phyloP scores from a whole-genome alignment of 2,113 vertebrate species.

The Alexandromys fortis region DNA sequence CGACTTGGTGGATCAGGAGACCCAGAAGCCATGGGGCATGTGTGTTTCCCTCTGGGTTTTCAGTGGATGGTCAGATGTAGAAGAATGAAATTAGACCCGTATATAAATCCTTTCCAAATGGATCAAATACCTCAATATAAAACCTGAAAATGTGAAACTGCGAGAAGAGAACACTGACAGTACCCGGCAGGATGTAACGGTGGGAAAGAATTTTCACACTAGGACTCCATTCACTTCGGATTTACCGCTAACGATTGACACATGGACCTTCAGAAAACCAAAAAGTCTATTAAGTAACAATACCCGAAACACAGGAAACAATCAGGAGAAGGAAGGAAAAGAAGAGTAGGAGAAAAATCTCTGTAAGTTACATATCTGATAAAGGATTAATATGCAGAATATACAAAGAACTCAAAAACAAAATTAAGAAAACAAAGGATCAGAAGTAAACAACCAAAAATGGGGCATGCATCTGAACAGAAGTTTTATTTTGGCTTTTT shows the following conservation, averaged over 20 bases:
- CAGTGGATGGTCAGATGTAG: background rate
- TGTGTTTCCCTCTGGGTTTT: background rate
- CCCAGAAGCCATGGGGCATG: background rate
- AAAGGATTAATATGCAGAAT: background rate
- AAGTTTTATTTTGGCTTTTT: background rate
- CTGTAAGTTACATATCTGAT: background rate
- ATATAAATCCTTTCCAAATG: background rate
- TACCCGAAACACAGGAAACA: too few relatives aligned
- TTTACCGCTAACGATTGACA: background rate
- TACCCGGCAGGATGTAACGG: background rate
- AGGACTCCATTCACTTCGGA: background rate
- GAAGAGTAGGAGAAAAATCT: background rate
- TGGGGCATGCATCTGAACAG: background rate
- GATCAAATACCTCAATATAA: background rate
- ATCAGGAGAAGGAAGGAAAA: background rate
- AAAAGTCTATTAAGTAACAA: background rate
- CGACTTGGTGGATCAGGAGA: background rate
- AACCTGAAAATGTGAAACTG: background rate
- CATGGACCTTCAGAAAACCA: background rate
- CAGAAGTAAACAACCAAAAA: background rate
- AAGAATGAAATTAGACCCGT: background rate
- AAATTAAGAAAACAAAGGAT: background rate
- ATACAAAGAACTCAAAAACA: background rate
- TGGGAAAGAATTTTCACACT: background rate
- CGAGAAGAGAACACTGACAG: too few relatives aligned